Evolutionary conservation across 2,888 invertebrate genomes (phyloP).

Genomic region (Endomychus coccineus): DNA sequence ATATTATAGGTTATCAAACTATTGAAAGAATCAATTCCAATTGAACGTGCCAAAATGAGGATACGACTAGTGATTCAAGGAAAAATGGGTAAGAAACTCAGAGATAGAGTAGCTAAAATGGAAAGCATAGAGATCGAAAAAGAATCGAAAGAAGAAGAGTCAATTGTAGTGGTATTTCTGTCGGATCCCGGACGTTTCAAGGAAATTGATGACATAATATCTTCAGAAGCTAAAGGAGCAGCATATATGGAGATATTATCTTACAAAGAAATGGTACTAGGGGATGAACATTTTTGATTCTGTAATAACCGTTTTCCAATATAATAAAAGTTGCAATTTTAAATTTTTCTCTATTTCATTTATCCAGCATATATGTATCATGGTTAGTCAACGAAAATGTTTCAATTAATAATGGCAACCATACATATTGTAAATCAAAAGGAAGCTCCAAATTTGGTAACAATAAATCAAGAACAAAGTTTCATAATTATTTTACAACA

Average conservation of each 20-base stretch:
- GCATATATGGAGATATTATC: slow-evolving; percentile 86
- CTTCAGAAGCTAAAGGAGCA: slow-evolving; percentile 77
- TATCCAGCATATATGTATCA: too few relatives aligned
- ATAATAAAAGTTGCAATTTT: too few relatives aligned
- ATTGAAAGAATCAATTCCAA: slow-evolving; percentile 59
- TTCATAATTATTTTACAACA: too few relatives aligned
- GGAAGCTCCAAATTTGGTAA: too few relatives aligned
- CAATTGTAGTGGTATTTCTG: slow-evolving; percentile 69
- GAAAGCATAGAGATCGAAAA: slow-evolving; percentile 66
- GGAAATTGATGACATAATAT: slow-evolving; percentile 77
- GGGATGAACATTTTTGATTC: slow-evolving; percentile 65
- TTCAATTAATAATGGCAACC: too few relatives aligned
- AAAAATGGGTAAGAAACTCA: slow-evolving; percentile 75
- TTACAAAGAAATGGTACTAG: slow-evolving; percentile 85
- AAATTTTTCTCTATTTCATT: too few relatives aligned
- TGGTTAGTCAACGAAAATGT: too few relatives aligned
- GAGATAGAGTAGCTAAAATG: slow-evolving; percentile 72
- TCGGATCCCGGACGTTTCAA: slow-evolving; percentile 92
- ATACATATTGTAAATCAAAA: too few relatives aligned
- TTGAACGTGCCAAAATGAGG: slow-evolving; percentile 95
- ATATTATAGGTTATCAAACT: slow-evolving; percentile 66
- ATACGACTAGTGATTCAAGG: slow-evolving; percentile 71
- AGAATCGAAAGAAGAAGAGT: slow-evolving; percentile 79
- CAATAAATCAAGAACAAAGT: too few relatives aligned
- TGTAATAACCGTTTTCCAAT: too few relatives aligned